phyloP scores from a whole-genome alignment of 2,888 invertebrate genomes.

The Syritta pipiens region DNA sequence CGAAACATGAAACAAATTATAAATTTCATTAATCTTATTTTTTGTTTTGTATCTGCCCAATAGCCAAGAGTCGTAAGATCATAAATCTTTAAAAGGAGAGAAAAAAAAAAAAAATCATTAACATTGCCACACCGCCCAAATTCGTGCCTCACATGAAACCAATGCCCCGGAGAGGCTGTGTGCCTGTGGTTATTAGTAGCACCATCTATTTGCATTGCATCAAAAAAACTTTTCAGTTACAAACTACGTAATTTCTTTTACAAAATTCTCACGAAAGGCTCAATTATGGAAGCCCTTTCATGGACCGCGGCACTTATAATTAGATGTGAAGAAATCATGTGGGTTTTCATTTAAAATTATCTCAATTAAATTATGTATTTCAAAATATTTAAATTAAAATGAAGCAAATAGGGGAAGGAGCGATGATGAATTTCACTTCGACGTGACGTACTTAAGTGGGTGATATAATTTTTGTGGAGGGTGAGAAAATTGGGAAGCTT shows the following conservation, averaged over 20 bases:
- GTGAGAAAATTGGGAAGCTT: slow-evolving; percentile 3
- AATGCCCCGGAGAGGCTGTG: neutral
- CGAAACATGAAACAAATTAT: neutral
- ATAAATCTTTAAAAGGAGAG: slow-evolving; percentile 18
- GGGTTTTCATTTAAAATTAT: slow-evolving; percentile 1
- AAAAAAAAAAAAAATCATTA: slow-evolving; percentile 13
- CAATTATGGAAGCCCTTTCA: no score
- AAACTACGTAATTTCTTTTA: slow-evolving; percentile 18
- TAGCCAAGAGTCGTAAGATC: slow-evolving; percentile 8
- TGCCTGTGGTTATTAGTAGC: slow-evolving; percentile 15
- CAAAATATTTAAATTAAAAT: slow-evolving; percentile 26
- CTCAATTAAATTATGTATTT: slow-evolving; percentile 43
- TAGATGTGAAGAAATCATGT: slow-evolving; percentile 30
- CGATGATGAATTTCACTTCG: slow-evolving; percentile 24
- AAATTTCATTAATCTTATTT: slow-evolving; percentile 4
- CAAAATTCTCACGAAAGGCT: slow-evolving; percentile 39
- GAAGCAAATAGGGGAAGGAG: no score
- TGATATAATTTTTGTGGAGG: neutral
- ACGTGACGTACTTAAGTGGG: no score
- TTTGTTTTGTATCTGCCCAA: neutral
- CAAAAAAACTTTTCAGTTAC: neutral
- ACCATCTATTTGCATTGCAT: slow-evolving; percentile 25
- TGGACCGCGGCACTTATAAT: slow-evolving; percentile 28
- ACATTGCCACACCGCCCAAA: slow-evolving; percentile 5
- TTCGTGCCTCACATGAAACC: neutral